A percentile compares a stretch with the other conserved stretches of the same genome.
Evolutionary conservation across 2,797 vertebrate genomes (phyloP).

Genomic region (Alfaro cultratus): DNA sequence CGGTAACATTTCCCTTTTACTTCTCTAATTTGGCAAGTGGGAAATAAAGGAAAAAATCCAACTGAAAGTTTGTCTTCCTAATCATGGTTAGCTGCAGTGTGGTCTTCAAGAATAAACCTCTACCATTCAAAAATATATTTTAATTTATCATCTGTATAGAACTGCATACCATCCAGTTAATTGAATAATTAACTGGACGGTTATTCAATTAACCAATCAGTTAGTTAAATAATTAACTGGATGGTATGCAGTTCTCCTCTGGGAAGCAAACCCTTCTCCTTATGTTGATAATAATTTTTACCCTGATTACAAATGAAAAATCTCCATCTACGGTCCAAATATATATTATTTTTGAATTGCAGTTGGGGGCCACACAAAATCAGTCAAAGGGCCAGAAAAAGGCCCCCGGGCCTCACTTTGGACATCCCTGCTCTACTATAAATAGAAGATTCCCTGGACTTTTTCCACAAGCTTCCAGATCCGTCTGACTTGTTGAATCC

Average conservation of each 20-base stretch:
- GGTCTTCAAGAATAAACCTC: neutral
- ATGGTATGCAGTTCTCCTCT: too few relatives aligned
- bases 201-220: too few relatives aligned
- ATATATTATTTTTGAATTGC: too few relatives aligned
- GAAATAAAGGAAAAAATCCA: neutral
- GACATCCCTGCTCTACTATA: neutral
- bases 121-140: neutral
- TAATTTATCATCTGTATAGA: neutral
- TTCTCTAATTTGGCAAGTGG: slow-evolving; percentile 36
- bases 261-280: too few relatives aligned
- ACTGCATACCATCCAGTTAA: neutral
- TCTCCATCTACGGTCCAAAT: too few relatives aligned
- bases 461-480: slow-evolving; percentile 38
- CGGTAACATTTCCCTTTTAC: slow-evolving; percentile 17
- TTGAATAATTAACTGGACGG: too few relatives aligned
- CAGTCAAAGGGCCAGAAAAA: too few relatives aligned
- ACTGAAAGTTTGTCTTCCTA: neutral
- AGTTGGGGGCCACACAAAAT: too few relatives aligned
- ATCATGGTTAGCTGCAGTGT: neutral
- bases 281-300: too few relatives aligned
- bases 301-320: too few relatives aligned
- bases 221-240: too few relatives aligned
- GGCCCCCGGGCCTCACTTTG: too few relatives aligned
- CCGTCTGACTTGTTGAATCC: slow-evolving; percentile 43
- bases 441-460: slow-evolving; percentile 22